Conservation (phyloP, 1,140 invertebrate species). For the Triops cancriformis region DNA sequence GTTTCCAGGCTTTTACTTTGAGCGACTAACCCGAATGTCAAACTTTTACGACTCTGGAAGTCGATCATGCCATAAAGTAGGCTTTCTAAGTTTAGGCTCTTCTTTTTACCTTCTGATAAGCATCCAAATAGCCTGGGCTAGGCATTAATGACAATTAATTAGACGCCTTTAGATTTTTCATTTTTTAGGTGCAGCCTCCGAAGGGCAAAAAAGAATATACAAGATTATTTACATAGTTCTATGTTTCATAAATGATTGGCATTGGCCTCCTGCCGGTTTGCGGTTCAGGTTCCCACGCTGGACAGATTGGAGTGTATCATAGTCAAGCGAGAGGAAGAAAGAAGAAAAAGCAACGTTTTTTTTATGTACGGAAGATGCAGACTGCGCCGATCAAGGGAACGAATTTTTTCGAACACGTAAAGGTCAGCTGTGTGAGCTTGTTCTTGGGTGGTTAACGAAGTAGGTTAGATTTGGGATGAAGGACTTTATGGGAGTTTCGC, state of each 20-base stretch:
- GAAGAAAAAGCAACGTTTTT: neutral
- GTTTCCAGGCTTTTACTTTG: neutral
- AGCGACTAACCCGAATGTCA: neutral
- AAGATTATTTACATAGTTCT: conserved; percentile 3
- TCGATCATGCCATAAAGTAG: too few species aligned
- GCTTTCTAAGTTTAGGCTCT: neutral
- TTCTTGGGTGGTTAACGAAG: neutral
- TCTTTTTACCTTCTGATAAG: neutral
- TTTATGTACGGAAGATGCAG: neutral
- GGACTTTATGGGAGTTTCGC: conserved; percentile 13
- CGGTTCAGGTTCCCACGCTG: conserved; percentile 3
- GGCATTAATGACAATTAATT: conserved; percentile 3
- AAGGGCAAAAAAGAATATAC: too few species aligned
- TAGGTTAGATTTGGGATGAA: neutral
- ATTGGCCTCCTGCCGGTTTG: neutral
- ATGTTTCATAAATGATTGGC: conserved; percentile 1
- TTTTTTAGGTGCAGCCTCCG: neutral
- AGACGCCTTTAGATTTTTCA: neutral
- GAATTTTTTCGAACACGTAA: neutral
- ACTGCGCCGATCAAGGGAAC: neutral
- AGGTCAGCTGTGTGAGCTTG: neutral
- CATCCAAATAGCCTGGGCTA: neutral
- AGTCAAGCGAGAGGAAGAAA: neutral
- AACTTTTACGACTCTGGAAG: neutral
- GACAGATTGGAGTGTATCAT: neutral